Evolutionary conservation across 1,140 invertebrate genomes (phyloP).

Genomic region (Camponotus vicinus): DNA sequence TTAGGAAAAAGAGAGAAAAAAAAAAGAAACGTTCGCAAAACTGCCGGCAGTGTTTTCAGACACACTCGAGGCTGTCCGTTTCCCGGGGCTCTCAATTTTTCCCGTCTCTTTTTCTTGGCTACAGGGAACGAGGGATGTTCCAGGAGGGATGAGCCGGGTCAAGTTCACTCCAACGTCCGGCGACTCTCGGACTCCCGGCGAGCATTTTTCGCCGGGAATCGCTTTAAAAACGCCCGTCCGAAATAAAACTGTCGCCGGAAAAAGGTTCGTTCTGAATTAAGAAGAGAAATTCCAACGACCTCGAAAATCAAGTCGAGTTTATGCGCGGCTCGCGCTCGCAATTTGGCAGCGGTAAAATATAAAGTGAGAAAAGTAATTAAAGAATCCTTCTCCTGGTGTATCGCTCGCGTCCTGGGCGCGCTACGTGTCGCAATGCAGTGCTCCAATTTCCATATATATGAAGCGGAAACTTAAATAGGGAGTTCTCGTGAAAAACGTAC

Average conservation of each 20-base stretch:
- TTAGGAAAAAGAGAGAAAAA: neutral
- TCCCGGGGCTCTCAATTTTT: conserved; percentile 35
- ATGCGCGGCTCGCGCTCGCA: neutral
- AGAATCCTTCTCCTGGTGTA: neutral
- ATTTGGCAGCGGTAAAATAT: neutral
- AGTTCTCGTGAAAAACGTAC: neutral
- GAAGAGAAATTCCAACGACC: conserved; percentile 24
- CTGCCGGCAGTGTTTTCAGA: conserved; percentile 48
- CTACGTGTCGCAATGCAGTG: neutral
- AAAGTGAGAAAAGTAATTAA: neutral
- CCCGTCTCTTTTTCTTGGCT: conserved; percentile 24
- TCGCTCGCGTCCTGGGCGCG: neutral
- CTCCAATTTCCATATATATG: neutral
- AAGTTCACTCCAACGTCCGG: conserved; percentile 49
- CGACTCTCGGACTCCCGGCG: conserved; percentile 17
- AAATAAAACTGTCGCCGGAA: conserved; percentile 7
- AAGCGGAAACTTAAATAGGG: neutral
- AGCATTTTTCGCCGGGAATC: conserved; percentile 33
- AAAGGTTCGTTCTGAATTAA: conserved; percentile 18
- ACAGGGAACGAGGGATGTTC: neutral
- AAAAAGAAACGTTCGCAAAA: conserved; percentile 18
- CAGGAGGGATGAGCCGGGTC: conserved; percentile 44
- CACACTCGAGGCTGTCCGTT: conserved; percentile 18
- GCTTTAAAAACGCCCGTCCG: neutral
- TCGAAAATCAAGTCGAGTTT: conserved; percentile 18